phyloP scores from a whole-genome alignment of 2,113 vertebrate genomes.

The Microcebus ravelobensis region DNA sequence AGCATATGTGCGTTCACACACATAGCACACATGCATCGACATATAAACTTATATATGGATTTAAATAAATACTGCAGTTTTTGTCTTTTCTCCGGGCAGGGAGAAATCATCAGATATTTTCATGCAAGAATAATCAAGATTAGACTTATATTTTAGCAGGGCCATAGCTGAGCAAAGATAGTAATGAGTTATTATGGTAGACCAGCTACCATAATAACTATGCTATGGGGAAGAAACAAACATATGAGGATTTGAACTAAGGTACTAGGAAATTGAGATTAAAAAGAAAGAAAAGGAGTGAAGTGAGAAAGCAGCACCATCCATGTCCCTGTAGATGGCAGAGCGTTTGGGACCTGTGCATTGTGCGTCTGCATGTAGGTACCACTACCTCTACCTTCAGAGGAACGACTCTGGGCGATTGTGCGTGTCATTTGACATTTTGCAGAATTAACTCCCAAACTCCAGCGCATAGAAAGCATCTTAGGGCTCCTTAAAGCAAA shows the following conservation, averaged over 20 bases:
- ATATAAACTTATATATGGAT: background rate
- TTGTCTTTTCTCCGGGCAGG: background rate
- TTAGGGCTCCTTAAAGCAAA: background rate
- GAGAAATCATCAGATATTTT: background rate
- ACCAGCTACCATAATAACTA: too few species aligned
- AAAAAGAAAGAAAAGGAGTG: too few species aligned
- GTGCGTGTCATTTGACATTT: background rate
- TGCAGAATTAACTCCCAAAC: background rate
- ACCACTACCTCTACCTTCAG: background rate
- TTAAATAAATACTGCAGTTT: background rate
- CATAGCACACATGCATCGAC: background rate
- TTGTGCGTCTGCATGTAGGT: accelerated
- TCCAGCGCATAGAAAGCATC: background rate
- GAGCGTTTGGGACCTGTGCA: accelerated
- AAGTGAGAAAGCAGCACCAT: accelerated
- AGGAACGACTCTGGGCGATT: background rate
- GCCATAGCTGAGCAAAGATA: background rate
- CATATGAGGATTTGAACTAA: background rate
- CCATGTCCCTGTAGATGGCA: accelerated
- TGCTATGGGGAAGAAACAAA: background rate
- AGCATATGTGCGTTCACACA: accelerated
- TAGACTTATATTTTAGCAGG: background rate
- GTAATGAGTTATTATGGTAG: too few species aligned
- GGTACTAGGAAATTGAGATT: accelerated
- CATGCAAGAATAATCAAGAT: background rate